Base-by-base conservation (phyloP, 1,140 invertebrate genomes). In the Brachionus rotundiformis region DNA sequence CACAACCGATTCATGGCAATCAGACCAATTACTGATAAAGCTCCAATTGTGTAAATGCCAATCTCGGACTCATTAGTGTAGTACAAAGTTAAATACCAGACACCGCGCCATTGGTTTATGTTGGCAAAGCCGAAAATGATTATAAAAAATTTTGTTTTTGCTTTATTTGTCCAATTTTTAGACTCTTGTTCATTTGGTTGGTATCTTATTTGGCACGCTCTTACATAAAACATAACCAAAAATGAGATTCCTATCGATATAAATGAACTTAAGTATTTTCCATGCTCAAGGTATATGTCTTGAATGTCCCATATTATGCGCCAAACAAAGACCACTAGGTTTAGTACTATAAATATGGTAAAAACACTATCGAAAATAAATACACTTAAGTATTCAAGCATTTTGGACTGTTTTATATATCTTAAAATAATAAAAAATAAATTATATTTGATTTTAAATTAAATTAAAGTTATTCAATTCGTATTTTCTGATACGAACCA, bases 261-360 rank as follows among this genome's bases (percentile, higher is more conserved):
- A 10, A 79, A 59, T 13, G 76, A 79, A 11, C 16, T 63, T 2
- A 79, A 10, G 19, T 29, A 59, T 23, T 59, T 27, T 11, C 33
- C 27, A 11, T 77, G 23, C 8, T 29, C 41, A 6, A 77, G 36
- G 33, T 79, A 79, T 1, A 61, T 11, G 47, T 79, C 76, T 59
- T 54, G 76, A 10, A 13, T 27, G 76, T 79, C 76, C 76, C 76
- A 79, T 13, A 79, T 79, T 16, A 79, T 79, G 33, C 76, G 76
- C 76, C 76, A 79, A 59, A 79, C 27, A 31, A 54, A 79, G 2
- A 79, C 47, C 7, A 79, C 59, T 36, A 79, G 33, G 47, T 79
- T 79, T 13, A 79, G 76, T 5, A 79, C 59, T 4, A 79, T 1
- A 39, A 79, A 33, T 63, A 79, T 54, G 31, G 76, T 44, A 44